These are phyloP conservation scores for Serripes groenlandicus DNA, from an alignment of 2,888 invertebrate genomes.

Conservation along the genomic window DNA sequence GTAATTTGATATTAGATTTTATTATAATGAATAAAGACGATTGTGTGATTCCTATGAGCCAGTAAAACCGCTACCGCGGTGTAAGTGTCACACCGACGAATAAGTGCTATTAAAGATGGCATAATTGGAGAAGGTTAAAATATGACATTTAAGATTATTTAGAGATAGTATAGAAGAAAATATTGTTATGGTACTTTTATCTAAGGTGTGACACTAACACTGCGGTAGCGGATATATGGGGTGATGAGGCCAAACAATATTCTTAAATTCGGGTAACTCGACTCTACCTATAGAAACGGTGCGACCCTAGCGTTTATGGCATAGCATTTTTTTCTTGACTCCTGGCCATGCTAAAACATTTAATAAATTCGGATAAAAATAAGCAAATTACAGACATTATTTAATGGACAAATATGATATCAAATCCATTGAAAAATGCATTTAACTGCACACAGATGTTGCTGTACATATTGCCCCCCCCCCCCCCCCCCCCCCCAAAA, in stretches of 20 bases:
- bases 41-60: constrained; percentile 31
- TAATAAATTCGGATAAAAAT: too few species aligned
- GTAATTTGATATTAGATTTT: constrained; percentile 18
- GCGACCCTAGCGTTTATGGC: too few species aligned
- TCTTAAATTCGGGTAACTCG: too few species aligned
- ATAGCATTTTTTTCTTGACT: too few species aligned
- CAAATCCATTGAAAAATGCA: too few species aligned
- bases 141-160: constrained; percentile 36
- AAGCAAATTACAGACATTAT: too few species aligned
- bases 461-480: too few species aligned
- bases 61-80: constrained; percentile 22
- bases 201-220: constrained; percentile 20
- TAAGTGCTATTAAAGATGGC: constrained; percentile 24
- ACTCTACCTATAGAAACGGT: too few species aligned
- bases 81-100: constrained; percentile 28
- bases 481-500: too few species aligned
- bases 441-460: too few species aligned
- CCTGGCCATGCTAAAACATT: too few species aligned
- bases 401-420: too few species aligned
- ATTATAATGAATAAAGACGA: constrained; percentile 25
- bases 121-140: constrained; percentile 22
- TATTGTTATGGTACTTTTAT: constrained; percentile 10
- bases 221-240: constrained; percentile 17
- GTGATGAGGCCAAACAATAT: constrained; percentile 26
- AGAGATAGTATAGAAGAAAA: constrained; percentile 22